Evolutionary conservation across 1,140 invertebrate species (phyloP).

Genomic region (Hyphantria cunea): DNA sequence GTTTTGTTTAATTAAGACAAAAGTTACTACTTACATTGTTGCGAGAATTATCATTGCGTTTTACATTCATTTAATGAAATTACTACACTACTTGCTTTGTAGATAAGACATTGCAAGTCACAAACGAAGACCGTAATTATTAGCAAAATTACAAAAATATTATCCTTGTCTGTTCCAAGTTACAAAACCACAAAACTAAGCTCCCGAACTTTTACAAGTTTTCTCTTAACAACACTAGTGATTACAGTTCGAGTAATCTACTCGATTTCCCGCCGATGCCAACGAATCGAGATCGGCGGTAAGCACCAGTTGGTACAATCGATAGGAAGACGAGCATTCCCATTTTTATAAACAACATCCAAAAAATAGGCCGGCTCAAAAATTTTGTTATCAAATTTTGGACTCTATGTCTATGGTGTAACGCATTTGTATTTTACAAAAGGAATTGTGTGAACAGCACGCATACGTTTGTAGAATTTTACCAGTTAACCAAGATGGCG

Average conservation of each 20-base stretch:
- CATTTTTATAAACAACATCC: conserved; percentile 53
- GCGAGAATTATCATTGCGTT: no score
- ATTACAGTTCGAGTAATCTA: conserved; percentile 52
- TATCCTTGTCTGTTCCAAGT: conserved; percentile 14
- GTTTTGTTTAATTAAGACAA: no score
- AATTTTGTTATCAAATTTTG: conserved; percentile 41
- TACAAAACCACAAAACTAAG: conserved; percentile 9
- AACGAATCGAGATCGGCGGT: conserved; percentile 69
- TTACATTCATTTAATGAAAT: conserved; percentile 11
- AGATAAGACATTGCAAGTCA: conserved; percentile 2
- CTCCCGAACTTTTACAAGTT: conserved; percentile 21
- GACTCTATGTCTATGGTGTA: conserved; percentile 52
- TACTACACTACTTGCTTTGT: no score
- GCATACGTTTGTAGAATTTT: conserved; percentile 43
- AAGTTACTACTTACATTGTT: no score
- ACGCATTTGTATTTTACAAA: conserved; percentile 40
- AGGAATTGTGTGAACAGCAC: conserved; percentile 35
- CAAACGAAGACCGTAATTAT: conserved; percentile 15
- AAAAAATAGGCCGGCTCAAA: conserved; percentile 37
- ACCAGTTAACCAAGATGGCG: conserved; percentile 63
- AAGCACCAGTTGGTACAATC: conserved; percentile 79
- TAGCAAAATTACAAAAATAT: conserved; percentile 24
- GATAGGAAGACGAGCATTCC: conserved; percentile 58
- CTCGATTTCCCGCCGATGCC: conserved; percentile 62
- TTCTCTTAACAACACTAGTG: conserved; percentile 23